These are phyloP conservation scores for Tenebrosternarchus preto DNA, from an alignment of 2,113 vertebrate genomes.

Conservation along the genomic window DNA sequence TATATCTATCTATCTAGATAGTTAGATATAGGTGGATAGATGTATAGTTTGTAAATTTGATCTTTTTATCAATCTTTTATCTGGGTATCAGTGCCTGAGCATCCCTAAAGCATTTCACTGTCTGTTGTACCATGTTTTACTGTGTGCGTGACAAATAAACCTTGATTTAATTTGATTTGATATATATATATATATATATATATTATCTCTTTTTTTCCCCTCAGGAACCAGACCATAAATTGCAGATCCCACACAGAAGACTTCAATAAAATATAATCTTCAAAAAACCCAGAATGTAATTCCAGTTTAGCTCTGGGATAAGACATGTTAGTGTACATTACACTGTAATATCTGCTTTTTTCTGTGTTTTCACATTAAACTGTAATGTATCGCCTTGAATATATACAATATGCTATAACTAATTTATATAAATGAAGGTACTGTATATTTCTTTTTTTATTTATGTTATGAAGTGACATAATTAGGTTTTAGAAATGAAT, in stretches of 20 bases:
- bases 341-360: constrained; percentile 74
- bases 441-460: constrained; percentile 46
- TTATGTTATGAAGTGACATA: constrained; percentile 8
- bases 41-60: too few species aligned
- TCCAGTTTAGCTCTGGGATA: constrained; percentile 69
- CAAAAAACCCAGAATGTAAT: constrained; percentile 53
- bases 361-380: constrained; percentile 63
- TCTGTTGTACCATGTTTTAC: too few species aligned
- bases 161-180: too few species aligned
- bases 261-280: constrained; percentile 56
- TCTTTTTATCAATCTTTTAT: too few species aligned
- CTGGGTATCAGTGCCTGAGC: too few species aligned
- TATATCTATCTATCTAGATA: too few species aligned
- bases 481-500: not conserved
- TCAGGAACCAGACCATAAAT: constrained; percentile 70
- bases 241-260: constrained; percentile 65
- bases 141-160: too few species aligned
- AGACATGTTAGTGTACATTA: constrained; percentile 79
- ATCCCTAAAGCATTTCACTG: too few species aligned
- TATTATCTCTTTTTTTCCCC: constrained; percentile 37
- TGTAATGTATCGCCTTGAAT: constrained; percentile 68
- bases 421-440: constrained; percentile 76
- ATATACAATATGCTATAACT: constrained; percentile 58
- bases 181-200: not conserved
- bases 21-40: too few species aligned